A percentile compares a stretch with the other conserved stretches of the same genome.
These are phyloP conservation scores for Threskiornis aethiopicus DNA, from an alignment of 2,797 vertebrate genomes.

Conservation along the genomic window DNA sequence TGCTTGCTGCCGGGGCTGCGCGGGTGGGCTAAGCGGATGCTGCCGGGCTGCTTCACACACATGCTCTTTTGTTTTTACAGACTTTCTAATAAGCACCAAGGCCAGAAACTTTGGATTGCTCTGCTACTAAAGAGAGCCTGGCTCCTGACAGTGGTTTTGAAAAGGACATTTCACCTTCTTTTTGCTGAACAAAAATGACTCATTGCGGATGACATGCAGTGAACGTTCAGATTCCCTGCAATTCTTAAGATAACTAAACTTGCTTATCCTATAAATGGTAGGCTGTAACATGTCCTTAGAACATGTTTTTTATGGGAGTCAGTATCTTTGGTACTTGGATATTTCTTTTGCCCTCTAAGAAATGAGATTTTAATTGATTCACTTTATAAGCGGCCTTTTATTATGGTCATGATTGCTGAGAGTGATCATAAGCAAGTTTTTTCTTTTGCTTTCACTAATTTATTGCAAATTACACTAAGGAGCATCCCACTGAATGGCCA, in stretches of 20 bases:
- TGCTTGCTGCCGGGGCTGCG: not conserved
- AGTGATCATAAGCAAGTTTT: not conserved
- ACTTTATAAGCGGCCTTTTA: not conserved
- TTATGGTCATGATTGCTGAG: not conserved
- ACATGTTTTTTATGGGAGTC: not conserved
- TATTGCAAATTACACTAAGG: not conserved
- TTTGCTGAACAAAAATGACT: not conserved
- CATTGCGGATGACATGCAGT: not conserved
- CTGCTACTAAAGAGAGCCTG: not conserved
- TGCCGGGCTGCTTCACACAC: not conserved
- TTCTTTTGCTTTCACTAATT: not conserved
- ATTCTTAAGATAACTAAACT: not conserved
- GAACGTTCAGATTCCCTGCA: not conserved
- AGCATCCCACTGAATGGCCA: not conserved
- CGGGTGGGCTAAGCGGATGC: accelerated
- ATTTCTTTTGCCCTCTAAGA: not conserved
- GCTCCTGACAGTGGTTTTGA: not conserved
- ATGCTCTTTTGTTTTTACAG: not conserved
- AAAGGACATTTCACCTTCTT: not conserved
- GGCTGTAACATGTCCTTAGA: not conserved
- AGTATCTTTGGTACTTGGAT: not conserved
- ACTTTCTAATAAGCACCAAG: not conserved
- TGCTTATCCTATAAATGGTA: not conserved
- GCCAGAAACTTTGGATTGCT: not conserved
- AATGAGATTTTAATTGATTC: not conserved